Conservation (phyloP, 1,140 invertebrate species). For the Conus betulinus region DNA sequence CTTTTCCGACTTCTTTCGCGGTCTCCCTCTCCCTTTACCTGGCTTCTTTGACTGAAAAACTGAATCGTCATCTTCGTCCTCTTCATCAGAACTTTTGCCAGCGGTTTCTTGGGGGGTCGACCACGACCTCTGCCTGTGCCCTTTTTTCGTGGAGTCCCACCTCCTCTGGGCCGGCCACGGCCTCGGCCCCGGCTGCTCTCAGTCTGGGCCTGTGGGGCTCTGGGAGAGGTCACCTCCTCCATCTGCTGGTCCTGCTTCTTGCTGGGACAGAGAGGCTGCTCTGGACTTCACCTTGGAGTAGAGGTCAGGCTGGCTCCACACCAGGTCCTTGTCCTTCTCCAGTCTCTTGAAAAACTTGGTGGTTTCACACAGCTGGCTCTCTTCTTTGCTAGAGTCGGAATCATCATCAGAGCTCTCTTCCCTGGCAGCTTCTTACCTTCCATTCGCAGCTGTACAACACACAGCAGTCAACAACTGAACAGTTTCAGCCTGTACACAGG, state of each 20-base stretch:
- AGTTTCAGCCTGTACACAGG: no score
- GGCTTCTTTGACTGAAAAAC: not conserved
- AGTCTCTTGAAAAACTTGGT: constrained; percentile 27
- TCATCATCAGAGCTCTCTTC: constrained; percentile 20
- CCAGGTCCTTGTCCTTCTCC: constrained; percentile 20
- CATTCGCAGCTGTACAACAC: constrained; percentile 16
- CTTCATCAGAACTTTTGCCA: not conserved
- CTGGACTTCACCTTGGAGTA: constrained; percentile 36
- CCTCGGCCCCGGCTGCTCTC: not conserved
- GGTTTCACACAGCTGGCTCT: constrained; percentile 3
- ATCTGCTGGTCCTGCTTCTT: not conserved
- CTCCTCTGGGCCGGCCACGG: not conserved
- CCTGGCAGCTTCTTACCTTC: constrained; percentile 32
- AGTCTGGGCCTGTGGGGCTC: not conserved
- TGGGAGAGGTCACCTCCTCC: not conserved
- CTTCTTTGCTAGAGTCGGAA: constrained; percentile 18
- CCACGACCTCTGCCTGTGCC: not conserved
- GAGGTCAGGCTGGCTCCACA: constrained; percentile 17
- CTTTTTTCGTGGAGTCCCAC: not conserved
- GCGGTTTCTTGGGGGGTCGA: not conserved
- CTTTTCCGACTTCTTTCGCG: not conserved
- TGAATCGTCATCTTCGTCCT: not conserved
- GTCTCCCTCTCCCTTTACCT: not conserved
- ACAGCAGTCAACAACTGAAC: no score
- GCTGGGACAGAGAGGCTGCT: constrained; percentile 5